phyloP scores from a whole-genome alignment of 2,888 invertebrate species.

The Drosophila mayaguana region DNA sequence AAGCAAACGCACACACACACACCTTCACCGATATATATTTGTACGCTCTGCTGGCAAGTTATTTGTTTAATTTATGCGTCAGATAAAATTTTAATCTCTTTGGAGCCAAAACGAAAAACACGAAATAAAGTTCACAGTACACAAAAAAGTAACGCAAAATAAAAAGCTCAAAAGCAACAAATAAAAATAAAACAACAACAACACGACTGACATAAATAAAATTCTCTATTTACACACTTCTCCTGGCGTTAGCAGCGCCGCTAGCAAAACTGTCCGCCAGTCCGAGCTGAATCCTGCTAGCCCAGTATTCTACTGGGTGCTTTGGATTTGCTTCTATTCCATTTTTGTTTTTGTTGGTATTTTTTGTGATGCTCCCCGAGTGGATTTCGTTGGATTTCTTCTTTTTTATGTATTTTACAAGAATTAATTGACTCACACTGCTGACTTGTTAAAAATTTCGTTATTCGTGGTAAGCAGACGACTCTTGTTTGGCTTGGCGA shows the following conservation, averaged over 20 bases:
- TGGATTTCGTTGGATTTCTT: conserved; percentile 45
- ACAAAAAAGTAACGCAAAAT: conserved; percentile 29
- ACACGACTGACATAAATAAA: conserved; percentile 65
- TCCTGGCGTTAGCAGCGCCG: conserved; percentile 41
- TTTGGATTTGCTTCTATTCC: conserved; percentile 56
- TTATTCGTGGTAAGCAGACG: conserved; percentile 50
- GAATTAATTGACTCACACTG: conserved; percentile 77
- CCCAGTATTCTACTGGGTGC: conserved; percentile 64
- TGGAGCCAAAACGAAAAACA: conserved; percentile 62
- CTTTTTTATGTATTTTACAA: conserved; percentile 56
- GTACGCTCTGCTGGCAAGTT: conserved; percentile 58
- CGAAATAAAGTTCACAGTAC: conserved; percentile 63
- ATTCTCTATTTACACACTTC: conserved; percentile 77
- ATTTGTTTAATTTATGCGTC: conserved; percentile 80
- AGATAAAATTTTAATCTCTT: conserved; percentile 81
- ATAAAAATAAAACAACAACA: conserved; percentile 19
- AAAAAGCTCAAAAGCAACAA: conserved; percentile 7
- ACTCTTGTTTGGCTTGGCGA: conserved; percentile 56
- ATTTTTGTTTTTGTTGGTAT: not conserved
- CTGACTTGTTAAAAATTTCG: conserved; percentile 59
- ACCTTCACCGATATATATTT: conserved; percentile 15
- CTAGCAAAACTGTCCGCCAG: conserved; percentile 6
- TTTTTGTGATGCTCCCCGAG: conserved; percentile 16
- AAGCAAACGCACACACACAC: conserved; percentile 13
- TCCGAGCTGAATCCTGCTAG: conserved; percentile 2